Conservation (phyloP, 2,888 invertebrate species). For the Brachypalpus laphriformis region DNA sequence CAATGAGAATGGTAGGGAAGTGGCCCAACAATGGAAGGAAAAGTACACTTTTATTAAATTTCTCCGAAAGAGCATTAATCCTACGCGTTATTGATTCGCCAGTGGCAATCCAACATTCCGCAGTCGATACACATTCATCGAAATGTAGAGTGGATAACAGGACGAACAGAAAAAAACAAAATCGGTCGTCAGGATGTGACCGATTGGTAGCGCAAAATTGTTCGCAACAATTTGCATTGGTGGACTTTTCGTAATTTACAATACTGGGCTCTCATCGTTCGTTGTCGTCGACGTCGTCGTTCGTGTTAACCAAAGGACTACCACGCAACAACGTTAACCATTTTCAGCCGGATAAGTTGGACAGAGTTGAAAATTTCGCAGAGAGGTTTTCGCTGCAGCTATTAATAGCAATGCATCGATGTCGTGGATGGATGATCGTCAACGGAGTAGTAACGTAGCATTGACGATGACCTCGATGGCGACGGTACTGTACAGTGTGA, state of each 20-base stretch:
- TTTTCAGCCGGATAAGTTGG: conserved; percentile 17
- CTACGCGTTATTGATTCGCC: conserved; percentile 9
- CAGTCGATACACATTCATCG: background rate
- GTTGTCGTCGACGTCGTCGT: background rate
- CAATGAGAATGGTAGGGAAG: background rate
- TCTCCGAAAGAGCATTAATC: conserved; percentile 13
- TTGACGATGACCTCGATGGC: conserved; percentile 1
- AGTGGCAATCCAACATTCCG: background rate
- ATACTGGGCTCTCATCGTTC: conserved; percentile 16
- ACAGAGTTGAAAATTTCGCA: conserved; percentile 11
- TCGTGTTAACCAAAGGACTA: background rate
- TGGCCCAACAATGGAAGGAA: background rate
- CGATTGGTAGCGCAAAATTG: conserved; percentile 36
- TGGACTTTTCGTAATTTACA: conserved; percentile 50
- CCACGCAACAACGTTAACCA: background rate
- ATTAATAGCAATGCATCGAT: conserved; percentile 34
- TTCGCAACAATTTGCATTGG: conserved; percentile 44
- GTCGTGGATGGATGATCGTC: conserved; percentile 39
- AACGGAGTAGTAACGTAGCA: background rate
- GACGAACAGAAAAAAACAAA: background rate
- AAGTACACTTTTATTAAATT: conserved; percentile 33
- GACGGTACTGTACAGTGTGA: conserved; percentile 22
- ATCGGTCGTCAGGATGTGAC: background rate
- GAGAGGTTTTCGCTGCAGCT: conserved; percentile 15
- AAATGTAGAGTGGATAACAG: conserved; percentile 22